phyloP scores from a whole-genome alignment of 2,113 vertebrate species.

The Naja naja region DNA sequence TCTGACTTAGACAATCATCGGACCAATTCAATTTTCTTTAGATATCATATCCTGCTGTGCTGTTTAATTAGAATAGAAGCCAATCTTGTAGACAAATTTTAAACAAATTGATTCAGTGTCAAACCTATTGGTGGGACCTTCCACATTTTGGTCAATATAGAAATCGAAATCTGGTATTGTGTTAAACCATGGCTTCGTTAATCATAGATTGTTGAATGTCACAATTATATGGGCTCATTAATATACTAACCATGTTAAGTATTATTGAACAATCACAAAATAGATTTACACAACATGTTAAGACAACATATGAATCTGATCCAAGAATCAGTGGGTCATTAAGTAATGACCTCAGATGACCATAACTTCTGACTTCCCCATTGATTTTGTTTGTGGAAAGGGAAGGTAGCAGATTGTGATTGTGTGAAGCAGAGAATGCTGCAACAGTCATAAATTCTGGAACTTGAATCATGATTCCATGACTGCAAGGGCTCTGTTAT shows the following conservation, averaged over 20 bases:
- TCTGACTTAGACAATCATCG: background rate
- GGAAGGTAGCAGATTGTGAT: background rate
- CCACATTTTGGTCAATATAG: background rate
- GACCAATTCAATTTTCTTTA: background rate
- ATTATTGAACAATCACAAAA: background rate
- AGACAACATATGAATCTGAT: background rate
- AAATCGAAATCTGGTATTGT: background rate
- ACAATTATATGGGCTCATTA: background rate
- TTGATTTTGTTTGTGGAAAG: background rate
- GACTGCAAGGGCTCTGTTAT: background rate
- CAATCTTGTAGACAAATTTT: background rate
- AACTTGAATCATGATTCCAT: background rate
- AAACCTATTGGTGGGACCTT: background rate
- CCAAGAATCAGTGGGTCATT: background rate
- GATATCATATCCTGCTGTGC: background rate
- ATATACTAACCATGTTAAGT: background rate
- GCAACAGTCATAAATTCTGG: background rate
- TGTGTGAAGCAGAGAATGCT: background rate
- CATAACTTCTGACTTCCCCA: background rate
- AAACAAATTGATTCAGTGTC: background rate
- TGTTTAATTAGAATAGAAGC: background rate
- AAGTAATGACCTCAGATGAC: background rate
- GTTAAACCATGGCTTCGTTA: background rate
- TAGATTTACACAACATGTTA: background rate
- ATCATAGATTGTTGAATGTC: background rate